These are phyloP conservation scores for Drosophila parvula DNA, from an alignment of 1,140 invertebrate species.

Conservation along the genomic window DNA sequence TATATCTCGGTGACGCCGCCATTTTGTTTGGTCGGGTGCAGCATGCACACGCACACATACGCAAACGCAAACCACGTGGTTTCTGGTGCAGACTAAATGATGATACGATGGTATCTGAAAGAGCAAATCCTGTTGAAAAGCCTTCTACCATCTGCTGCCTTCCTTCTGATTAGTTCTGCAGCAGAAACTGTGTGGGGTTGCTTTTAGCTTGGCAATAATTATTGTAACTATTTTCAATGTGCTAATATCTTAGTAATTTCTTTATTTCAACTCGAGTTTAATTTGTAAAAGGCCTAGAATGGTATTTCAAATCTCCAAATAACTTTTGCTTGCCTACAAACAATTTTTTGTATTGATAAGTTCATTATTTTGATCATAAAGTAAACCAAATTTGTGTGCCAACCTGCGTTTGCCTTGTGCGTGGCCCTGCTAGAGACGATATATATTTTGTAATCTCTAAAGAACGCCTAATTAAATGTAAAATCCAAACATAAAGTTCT, in stretches of 20 bases:
- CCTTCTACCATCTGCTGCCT: constrained; percentile 83
- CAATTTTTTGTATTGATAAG: too few relatives aligned
- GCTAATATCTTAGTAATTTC: background rate
- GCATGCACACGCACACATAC: background rate
- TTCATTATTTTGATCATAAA: background rate
- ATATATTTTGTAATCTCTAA: background rate
- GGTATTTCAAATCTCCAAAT: background rate
- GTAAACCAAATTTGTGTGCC: background rate
- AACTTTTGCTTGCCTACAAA: background rate
- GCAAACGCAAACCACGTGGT: constrained; percentile 42
- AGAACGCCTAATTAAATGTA: constrained; percentile 50
- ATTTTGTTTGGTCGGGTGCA: constrained; percentile 54
- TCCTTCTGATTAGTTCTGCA: constrained; percentile 80
- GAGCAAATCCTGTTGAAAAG: constrained; percentile 69
- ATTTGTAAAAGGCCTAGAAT: background rate
- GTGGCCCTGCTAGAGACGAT: background rate
- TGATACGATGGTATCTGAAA: constrained; percentile 84
- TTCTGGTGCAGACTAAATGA: constrained; percentile 58
- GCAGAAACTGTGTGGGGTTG: background rate
- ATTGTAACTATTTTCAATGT: background rate
- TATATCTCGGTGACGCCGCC: constrained; percentile 12
- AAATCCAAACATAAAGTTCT: constrained; percentile 85
- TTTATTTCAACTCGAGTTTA: background rate
- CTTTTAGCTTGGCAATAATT: too few relatives aligned
- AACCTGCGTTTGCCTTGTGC: constrained; percentile 8